phyloP scores from a whole-genome alignment of 2,888 invertebrate genomes.

The Anthophora plumipes region DNA sequence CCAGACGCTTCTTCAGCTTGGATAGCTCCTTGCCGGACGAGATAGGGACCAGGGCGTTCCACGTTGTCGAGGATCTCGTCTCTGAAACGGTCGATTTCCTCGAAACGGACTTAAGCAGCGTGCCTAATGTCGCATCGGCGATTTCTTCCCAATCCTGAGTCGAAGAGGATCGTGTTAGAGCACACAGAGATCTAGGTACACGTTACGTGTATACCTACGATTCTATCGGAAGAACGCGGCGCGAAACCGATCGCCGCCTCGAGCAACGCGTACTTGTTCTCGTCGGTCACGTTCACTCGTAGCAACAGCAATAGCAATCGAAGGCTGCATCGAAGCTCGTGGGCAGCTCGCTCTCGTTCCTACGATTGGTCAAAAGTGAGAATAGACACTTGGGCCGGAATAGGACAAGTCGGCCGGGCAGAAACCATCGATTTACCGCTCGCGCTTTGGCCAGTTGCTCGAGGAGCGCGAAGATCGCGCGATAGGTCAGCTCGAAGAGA shows the following conservation, averaged over 20 bases:
- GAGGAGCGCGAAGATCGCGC: slow-evolving; percentile 73
- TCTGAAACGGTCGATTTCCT: slow-evolving; percentile 86
- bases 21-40: slow-evolving; percentile 74
- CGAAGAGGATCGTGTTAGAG: neutral
- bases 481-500: slow-evolving; percentile 78
- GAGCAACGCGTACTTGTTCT: slow-evolving; percentile 77
- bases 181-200: neutral
- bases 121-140: slow-evolving; percentile 88
- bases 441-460: slow-evolving; percentile 75
- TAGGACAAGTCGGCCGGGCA: too few relatives aligned
- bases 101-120: slow-evolving; percentile 88
- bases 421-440: slow-evolving; percentile 68
- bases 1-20: slow-evolving; percentile 79
- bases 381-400: neutral
- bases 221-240: slow-evolving; percentile 75
- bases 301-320: slow-evolving; percentile 76
- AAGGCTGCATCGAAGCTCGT: slow-evolving; percentile 74
- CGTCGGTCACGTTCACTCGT: slow-evolving; percentile 73
- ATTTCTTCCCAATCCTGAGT: slow-evolving; percentile 92
- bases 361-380: slow-evolving; percentile 48
- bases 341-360: slow-evolving; percentile 75
- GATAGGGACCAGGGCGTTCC: slow-evolving; percentile 79
- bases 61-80: slow-evolving; percentile 84
- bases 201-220: slow-evolving; percentile 73
- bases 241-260: slow-evolving; percentile 79